phyloP scores from a whole-genome alignment of 2,797 vertebrate species.

The Gymnoscopelus braueri region DNA sequence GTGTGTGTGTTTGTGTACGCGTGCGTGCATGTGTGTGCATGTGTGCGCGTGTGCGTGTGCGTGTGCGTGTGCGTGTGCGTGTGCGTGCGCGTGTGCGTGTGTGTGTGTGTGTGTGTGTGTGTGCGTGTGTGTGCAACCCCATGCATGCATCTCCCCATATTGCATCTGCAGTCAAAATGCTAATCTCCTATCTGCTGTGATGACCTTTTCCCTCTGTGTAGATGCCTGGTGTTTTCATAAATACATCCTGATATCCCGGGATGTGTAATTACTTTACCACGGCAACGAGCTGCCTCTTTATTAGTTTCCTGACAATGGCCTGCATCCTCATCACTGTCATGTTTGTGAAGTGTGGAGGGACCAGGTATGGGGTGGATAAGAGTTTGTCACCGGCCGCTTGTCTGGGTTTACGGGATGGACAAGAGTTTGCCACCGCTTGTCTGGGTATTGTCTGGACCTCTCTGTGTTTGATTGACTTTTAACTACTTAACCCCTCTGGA shows the following conservation, averaged over 20 bases:
- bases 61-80: neutral
- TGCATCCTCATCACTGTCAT: conserved; percentile 35
- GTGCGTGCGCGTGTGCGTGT: neutral
- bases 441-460: no score
- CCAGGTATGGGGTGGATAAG: no score
- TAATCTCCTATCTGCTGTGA: conserved; percentile 65
- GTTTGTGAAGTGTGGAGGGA: no score
- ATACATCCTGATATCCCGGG: conserved; percentile 73
- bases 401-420: no score
- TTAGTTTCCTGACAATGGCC: conserved; percentile 78
- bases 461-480: no score
- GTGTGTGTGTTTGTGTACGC: conserved; percentile 40
- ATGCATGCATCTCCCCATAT: neutral
- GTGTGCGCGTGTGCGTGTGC: conserved; percentile 14
- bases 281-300: conserved; percentile 73
- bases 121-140: neutral
- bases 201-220: conserved; percentile 79
- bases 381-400: no score
- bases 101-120: conserved; percentile 1
- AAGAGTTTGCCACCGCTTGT: no score
- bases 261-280: conserved; percentile 78
- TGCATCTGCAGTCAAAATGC: conserved; percentile 61
- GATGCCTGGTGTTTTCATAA: conserved; percentile 74
- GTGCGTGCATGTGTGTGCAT: conserved; percentile 12
- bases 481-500: no score